Conservation (phyloP, 2,888 invertebrate species). For the Hydropsyche betteni region DNA sequence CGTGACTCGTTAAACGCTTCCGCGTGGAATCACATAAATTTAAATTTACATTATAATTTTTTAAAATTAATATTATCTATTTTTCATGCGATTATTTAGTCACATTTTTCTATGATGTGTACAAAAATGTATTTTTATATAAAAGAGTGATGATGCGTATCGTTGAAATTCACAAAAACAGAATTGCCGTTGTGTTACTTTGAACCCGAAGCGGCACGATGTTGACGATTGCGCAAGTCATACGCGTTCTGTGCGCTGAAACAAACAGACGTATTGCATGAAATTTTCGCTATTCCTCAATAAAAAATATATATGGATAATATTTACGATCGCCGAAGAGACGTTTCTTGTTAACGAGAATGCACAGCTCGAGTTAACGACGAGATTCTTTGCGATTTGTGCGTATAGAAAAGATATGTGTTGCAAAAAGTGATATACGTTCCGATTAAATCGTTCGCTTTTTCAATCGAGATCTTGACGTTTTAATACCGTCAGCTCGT, state of each 20-base stretch:
- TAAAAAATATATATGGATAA: not conserved
- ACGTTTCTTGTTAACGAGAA: conserved; percentile 25
- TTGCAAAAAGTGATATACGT: not conserved
- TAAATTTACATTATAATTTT: too few relatives aligned
- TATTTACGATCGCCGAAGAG: not conserved
- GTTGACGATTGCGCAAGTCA: conserved; percentile 11
- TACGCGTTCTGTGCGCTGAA: not conserved
- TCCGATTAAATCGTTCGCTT: not conserved
- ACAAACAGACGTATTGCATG: not conserved
- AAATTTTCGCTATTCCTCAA: not conserved
- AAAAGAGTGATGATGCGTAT: conserved; percentile 1
- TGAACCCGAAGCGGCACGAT: not conserved
- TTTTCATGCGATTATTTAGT: too few relatives aligned
- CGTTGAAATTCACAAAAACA: not conserved
- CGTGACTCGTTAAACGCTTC: too few relatives aligned
- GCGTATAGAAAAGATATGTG: too few relatives aligned
- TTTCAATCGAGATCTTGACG: conserved; percentile 18
- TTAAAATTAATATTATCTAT: too few relatives aligned
- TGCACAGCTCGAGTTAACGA: not conserved
- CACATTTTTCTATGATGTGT: not conserved
- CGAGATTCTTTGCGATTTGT: conserved; percentile 4
- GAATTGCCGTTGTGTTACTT: not conserved
- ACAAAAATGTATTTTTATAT: not conserved
- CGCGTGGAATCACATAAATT: too few relatives aligned
- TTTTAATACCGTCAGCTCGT: not conserved